A percentile compares a stretch with the other conserved stretches of the same genome.
phyloP scores from a whole-genome alignment of 1,140 invertebrate species.

The Chlorops oryzae region DNA sequence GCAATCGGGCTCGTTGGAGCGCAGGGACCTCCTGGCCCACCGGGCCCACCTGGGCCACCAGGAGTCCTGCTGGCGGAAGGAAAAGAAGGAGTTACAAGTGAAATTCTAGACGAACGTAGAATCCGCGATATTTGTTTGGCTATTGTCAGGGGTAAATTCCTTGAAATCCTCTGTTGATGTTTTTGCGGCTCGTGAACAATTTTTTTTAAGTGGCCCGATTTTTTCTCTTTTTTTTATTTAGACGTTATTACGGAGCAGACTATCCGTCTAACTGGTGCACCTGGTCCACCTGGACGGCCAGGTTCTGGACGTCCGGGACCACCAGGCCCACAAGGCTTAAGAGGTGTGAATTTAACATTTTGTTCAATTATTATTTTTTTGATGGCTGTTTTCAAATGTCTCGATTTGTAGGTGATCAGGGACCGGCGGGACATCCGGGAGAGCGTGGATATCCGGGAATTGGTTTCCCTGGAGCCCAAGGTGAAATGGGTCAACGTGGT shows the following conservation, averaged over 20 bases:
- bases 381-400: too few relatives aligned
- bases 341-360: too few relatives aligned
- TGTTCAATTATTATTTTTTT: too few relatives aligned
- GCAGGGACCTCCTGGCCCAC: slow-evolving; percentile 30
- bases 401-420: slow-evolving; percentile 25
- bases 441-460: slow-evolving; percentile 35
- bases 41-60: slow-evolving; percentile 60
- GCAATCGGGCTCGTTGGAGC: slow-evolving; percentile 9
- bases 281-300: slow-evolving; percentile 23
- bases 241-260: slow-evolving; percentile 18
- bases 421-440: slow-evolving; percentile 18
- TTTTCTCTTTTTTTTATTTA: too few relatives aligned
- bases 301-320: slow-evolving; percentile 16
- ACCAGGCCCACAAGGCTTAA: slow-evolving; percentile 18
- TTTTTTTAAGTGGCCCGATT: too few relatives aligned
- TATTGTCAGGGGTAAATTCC: slow-evolving; percentile 18
- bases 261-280: slow-evolving; percentile 22
- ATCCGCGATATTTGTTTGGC: slow-evolving; percentile 21
- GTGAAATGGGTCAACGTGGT: slow-evolving; percentile 58
- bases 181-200: neutral
- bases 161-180: neutral
- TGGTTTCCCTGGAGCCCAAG: slow-evolving; percentile 49
- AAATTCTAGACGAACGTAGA: slow-evolving; percentile 13
- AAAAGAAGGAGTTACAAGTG: slow-evolving; percentile 48
- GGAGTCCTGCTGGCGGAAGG: slow-evolving; percentile 54